Evolutionary conservation across 2,797 vertebrate genomes (phyloP).

Genomic region (Eurystomus glaucurus): DNA sequence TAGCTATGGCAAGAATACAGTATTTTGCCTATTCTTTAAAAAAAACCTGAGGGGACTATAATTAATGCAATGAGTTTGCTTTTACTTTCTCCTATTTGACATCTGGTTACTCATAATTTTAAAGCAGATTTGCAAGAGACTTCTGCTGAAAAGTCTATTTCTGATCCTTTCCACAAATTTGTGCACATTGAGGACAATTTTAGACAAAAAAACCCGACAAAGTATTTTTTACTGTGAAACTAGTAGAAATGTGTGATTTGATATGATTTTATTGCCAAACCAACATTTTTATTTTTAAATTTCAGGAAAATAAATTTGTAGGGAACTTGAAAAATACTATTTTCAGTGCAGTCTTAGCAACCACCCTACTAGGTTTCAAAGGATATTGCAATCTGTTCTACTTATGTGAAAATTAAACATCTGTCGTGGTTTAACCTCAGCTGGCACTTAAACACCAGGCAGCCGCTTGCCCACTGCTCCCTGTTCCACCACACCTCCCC

Average conservation of each 20-base stretch:
- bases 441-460: no score
- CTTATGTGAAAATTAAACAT: conserved; percentile 52
- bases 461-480: no score
- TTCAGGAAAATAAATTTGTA: not conserved
- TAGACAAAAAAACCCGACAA: not conserved
- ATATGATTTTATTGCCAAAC: not conserved
- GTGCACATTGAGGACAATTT: not conserved
- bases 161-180: not conserved
- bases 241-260: not conserved
- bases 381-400: conserved; percentile 34
- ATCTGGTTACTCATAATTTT: not conserved
- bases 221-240: not conserved
- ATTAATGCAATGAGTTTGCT: not conserved
- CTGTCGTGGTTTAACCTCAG: no score
- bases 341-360: conserved; percentile 18
- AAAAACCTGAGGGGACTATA: not conserved
- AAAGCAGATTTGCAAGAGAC: not conserved
- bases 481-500: no score
- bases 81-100: not conserved
- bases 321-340: not conserved
- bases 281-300: not conserved
- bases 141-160: not conserved
- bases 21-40: not conserved
- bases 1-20: not conserved
- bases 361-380: not conserved